Evolutionary conservation across 1,140 invertebrate species (phyloP).

Genomic region (Drosophila azteca): DNA sequence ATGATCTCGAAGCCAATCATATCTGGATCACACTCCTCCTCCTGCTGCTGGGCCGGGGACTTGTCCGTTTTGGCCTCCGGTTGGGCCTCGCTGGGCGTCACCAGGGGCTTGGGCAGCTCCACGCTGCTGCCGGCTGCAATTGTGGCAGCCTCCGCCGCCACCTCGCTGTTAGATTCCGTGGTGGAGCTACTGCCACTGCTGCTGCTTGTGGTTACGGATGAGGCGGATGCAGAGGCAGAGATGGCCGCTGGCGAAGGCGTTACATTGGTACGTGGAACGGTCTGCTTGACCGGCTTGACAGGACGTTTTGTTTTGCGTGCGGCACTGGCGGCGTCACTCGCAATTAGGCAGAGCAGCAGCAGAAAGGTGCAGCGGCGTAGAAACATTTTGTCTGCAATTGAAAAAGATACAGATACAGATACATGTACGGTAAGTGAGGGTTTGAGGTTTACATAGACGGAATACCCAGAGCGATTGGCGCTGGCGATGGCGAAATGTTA

Average conservation of each 20-base stretch:
- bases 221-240: constrained; percentile 11
- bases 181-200: constrained; percentile 21
- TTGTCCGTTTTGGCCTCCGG: constrained; percentile 74
- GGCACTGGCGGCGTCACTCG: constrained; percentile 75
- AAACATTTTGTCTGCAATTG: constrained; percentile 75
- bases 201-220: constrained; percentile 37
- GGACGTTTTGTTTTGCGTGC: constrained; percentile 83
- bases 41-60: constrained; percentile 48
- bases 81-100: constrained; percentile 54
- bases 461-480: constrained; percentile 4
- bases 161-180: constrained; percentile 19
- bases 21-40: constrained; percentile 92
- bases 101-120: constrained; percentile 66
- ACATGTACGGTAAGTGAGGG: too few species aligned
- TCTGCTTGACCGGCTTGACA: constrained; percentile 82
- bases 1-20: constrained; percentile 96
- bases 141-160: constrained; percentile 30
- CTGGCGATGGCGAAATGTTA: constrained; percentile 69
- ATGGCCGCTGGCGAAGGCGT: constrained; percentile 65
- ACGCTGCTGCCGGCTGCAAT: constrained; percentile 31
- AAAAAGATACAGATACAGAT: constrained; percentile 4
- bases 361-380: constrained; percentile 77
- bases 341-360: constrained; percentile 77
- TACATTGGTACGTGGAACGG: constrained; percentile 78
- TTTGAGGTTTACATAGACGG: constrained; percentile 9